phyloP scores from a whole-genome alignment of 2,113 vertebrate species.

The Nestor notabilis region DNA sequence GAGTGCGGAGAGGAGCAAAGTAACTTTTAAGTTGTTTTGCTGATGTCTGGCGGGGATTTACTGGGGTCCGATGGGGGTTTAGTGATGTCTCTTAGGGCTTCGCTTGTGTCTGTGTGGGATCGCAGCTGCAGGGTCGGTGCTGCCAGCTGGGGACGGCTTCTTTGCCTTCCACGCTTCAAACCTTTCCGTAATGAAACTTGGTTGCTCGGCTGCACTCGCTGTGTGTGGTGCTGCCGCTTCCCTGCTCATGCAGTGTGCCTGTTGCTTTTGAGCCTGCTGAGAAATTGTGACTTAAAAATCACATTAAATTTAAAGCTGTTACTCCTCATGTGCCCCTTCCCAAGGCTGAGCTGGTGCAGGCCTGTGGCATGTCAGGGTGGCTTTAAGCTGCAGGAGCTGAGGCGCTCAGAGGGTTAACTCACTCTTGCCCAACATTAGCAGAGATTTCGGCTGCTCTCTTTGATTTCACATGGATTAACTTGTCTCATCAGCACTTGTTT shows the following conservation, averaged over 20 bases:
- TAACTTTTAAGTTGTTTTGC: rapidly evolving
- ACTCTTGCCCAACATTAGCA: not conserved
- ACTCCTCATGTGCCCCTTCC: not conserved
- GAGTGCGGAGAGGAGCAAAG: not conserved
- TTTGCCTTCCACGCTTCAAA: not conserved
- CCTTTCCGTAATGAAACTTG: not conserved
- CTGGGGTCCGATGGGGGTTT: not conserved
- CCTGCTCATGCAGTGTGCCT: not conserved
- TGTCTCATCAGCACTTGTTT: rapidly evolving
- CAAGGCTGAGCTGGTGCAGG: not conserved
- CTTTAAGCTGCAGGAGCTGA: not conserved
- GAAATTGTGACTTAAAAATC: not conserved
- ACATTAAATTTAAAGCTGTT: not conserved
- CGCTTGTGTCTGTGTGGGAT: rapidly evolving
- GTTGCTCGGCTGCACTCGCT: not conserved
- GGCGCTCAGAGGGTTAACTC: not conserved
- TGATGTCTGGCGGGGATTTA: rapidly evolving
- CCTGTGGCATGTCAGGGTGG: not conserved
- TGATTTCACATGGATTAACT: not conserved
- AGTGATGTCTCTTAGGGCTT: not conserved
- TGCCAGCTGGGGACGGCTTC: not conserved
- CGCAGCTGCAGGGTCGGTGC: not conserved
- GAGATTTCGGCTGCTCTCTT: not conserved
- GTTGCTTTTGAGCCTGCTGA: not conserved
- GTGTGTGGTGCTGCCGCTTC: not conserved